Conservation (phyloP, 2,797 vertebrate genomes). For the Tauraco hartlaubi region DNA sequence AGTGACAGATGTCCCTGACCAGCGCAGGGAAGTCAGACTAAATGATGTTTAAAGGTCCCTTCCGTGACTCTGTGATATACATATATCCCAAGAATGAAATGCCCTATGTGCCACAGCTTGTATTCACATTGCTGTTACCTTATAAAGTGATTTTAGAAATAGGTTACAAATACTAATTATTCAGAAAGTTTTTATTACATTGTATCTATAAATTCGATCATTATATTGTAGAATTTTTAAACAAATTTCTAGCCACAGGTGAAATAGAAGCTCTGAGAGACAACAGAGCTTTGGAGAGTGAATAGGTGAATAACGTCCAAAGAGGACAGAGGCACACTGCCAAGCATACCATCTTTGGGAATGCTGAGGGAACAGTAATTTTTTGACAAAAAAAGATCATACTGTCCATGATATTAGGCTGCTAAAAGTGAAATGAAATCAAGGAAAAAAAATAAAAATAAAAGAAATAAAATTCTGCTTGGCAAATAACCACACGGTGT, state of each 20-base stretch:
- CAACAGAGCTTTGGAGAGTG: background rate
- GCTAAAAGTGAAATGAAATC: background rate
- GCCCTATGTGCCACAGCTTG: background rate
- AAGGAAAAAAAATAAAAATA: background rate
- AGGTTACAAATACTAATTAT: background rate
- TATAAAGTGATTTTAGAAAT: background rate
- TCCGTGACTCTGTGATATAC: background rate
- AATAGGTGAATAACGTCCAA: background rate
- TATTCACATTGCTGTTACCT: background rate
- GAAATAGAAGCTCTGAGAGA: background rate
- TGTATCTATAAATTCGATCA: background rate
- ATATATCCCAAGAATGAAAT: background rate
- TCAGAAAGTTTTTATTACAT: background rate
- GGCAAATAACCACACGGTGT: background rate
- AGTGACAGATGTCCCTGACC: background rate
- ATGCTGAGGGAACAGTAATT: background rate
- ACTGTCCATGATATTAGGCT: background rate
- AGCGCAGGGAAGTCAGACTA: accelerated
- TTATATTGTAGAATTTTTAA: background rate
- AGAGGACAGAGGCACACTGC: background rate
- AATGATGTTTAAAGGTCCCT: background rate
- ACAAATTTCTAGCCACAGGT: background rate
- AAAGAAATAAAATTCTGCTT: background rate
- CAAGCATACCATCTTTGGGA: background rate
- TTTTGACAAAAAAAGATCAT: background rate